Conservation (phyloP, 2,113 vertebrate genomes). For the Sus scrofa region DNA sequence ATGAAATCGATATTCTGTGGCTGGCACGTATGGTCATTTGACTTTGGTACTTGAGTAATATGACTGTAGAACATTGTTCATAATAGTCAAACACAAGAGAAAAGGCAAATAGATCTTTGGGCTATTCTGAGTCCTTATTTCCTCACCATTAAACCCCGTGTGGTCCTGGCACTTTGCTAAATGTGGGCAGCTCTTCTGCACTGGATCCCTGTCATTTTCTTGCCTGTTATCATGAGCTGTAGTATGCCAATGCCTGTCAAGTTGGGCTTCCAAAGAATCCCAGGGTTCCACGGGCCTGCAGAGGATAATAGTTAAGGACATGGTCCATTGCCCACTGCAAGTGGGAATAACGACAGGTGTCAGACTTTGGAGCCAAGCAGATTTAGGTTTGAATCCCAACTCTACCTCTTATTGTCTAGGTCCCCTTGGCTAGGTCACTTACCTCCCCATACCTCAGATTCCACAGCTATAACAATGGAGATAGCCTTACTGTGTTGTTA, state of each 20-base stretch:
- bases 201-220: background rate
- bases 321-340: background rate
- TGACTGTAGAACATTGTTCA: background rate
- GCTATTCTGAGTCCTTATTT: background rate
- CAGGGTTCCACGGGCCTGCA: background rate
- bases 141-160: background rate
- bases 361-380: background rate
- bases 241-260: background rate
- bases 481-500: background rate
- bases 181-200: background rate
- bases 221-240: background rate
- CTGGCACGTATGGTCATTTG: background rate
- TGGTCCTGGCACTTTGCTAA: background rate
- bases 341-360: background rate
- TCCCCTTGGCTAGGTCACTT: background rate
- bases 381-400: background rate
- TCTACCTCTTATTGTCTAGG: background rate
- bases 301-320: background rate
- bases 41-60: background rate
- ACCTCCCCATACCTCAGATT: background rate
- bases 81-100: background rate
- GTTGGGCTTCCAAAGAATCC: background rate
- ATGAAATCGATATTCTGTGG: background rate
- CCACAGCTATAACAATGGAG: background rate
- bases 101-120: background rate